Base-by-base conservation (phyloP, 1,140 invertebrate genomes). In the Matsumurasca onukii region DNA sequence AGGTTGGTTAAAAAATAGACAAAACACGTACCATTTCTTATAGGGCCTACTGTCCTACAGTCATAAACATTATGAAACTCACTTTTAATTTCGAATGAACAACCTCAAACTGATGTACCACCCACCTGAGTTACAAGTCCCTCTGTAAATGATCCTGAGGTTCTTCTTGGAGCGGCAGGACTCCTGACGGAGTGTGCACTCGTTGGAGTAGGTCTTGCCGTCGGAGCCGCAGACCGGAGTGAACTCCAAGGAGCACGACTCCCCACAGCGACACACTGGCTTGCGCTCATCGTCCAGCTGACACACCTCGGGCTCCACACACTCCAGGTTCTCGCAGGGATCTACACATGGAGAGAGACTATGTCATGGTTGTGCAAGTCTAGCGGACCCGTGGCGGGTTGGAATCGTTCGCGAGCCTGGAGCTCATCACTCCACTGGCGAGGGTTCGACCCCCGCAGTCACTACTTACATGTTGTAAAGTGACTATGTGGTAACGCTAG, bases 161-260 rank as follows among this genome's bases (percentile, higher is more conserved):
- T 84, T 84, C 77, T 87, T 88, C 71, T 89, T 82, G 12, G 87
- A 86, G 72, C 89, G 83, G 76, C 91, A 93, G 24, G 88, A 88
- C 76, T 92, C 89, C 70, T 90, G 86, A 64, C 88, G 83, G 72
- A 95, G 83, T 70, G 86, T 84, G 79, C 93, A 95, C 76, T 93
- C 90, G 79, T 94, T 95, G 25, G 88, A 87, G 80, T 95, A 96
- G 0, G 92, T 95, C 80, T 91, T 91, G 29, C 91, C 91, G 75
- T 91, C 89, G 3, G 89, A 93, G 12, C 89, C 93, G 75, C 93
- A 96, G 31, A 95, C 91, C 0, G 92, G 91, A 1, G 86, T 84
- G 75, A 92, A 90, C 76, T 93, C 91, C 52, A 88, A 78, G n/a
- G 86, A 82, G 76, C 93, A 95, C 31, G 88, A 83, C 75, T 91